Conservation (phyloP, 2,113 vertebrate species). For the Ptyas mucosa region DNA sequence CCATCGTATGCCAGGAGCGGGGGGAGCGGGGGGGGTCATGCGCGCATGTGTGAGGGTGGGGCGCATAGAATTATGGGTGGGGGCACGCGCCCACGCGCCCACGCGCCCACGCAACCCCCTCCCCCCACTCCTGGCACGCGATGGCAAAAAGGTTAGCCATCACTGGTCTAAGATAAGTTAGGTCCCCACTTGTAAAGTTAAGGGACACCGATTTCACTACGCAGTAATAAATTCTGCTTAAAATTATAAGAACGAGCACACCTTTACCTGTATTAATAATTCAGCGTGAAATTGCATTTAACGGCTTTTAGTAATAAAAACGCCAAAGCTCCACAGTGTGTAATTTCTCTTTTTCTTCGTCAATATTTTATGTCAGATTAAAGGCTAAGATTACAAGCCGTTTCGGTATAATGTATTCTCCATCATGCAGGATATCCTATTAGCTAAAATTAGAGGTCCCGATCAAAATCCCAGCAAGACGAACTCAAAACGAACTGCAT, state of each 20-base stretch:
- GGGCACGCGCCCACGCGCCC: no score
- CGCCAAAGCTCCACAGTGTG: neutral
- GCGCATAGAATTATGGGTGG: no score
- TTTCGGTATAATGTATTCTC: neutral
- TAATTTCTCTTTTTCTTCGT: neutral
- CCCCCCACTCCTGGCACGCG: no score
- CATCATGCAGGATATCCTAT: neutral
- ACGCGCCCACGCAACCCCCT: no score
- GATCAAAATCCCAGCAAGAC: neutral
- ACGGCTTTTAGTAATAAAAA: neutral
- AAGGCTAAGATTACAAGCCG: neutral
- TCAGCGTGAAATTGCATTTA: neutral
- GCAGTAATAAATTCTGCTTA: neutral
- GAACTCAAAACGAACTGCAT: neutral
- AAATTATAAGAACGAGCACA: neutral
- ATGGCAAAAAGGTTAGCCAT: no score
- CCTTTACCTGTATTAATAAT: neutral
- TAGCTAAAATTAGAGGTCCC: neutral
- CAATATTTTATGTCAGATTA: neutral
- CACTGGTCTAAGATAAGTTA: neutral
- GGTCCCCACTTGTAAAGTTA: constrained; percentile 7
- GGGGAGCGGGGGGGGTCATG: no score
- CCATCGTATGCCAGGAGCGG: no score
- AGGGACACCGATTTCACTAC: neutral
- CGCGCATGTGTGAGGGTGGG: no score